Percentiles rank a stretch among this genome's conserved stretches.
phyloP scores from a whole-genome alignment of 2,888 invertebrate species.

The Cephus sareptanus region DNA sequence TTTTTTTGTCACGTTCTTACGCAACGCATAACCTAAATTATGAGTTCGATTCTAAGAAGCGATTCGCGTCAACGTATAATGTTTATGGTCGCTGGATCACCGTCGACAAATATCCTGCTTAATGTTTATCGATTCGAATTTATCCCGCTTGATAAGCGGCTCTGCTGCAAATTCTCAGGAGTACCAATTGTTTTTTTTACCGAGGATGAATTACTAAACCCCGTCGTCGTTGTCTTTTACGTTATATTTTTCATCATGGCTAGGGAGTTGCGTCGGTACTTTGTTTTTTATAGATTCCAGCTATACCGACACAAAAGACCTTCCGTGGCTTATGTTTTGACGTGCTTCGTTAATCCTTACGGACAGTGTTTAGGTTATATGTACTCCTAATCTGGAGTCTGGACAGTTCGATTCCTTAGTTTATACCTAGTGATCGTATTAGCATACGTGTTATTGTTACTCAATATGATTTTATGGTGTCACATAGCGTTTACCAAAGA shows the following conservation, averaged over 20 bases:
- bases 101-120: conserved; percentile 4
- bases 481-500: accelerated
- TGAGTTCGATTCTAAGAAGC: not conserved
- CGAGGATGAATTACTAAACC: not conserved
- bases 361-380: not conserved
- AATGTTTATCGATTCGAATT: not conserved
- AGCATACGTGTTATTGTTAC: not conserved
- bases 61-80: not conserved
- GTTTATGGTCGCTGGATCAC: not conserved
- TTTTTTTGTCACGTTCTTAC: not conserved
- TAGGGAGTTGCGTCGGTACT: not conserved
- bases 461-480: not conserved
- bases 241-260: not conserved
- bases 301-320: not conserved
- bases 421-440: not conserved
- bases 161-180: not conserved
- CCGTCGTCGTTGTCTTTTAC: not conserved
- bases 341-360: not conserved
- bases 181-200: not conserved
- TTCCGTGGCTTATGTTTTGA: not conserved
- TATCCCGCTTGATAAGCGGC: not conserved
- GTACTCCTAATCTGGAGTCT: not conserved
- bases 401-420: not conserved
- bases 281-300: not conserved
- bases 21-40: not conserved